Percentiles rank a stretch among this genome's conserved stretches.
Conservation (phyloP, 2,113 vertebrate species). For the Gnathonemus longibarbis region DNA sequence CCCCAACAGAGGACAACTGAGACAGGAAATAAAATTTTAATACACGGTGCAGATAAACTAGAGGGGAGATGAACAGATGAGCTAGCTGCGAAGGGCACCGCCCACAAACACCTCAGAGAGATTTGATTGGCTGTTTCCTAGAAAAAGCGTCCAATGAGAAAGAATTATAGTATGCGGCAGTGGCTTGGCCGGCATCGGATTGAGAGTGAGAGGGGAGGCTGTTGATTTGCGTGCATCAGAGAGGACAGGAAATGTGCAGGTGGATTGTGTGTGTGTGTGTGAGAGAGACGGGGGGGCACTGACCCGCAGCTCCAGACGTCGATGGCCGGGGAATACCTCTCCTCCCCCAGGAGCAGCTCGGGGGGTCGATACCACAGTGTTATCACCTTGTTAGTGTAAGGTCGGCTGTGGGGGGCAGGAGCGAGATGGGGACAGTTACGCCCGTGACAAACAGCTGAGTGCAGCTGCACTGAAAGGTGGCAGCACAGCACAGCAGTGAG, state of each 20-base stretch:
- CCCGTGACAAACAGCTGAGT: not conserved
- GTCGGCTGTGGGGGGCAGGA: slow-evolving; percentile 68
- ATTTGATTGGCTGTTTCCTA: not conserved
- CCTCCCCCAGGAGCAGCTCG: slow-evolving; percentile 90
- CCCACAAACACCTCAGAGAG: not conserved
- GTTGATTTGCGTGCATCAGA: not conserved
- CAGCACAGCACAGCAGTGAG: not conserved
- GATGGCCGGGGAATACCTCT: slow-evolving; percentile 93
- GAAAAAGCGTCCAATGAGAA: not conserved
- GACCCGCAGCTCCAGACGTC: slow-evolving; percentile 99
- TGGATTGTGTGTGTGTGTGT: not conserved
- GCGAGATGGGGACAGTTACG: not conserved
- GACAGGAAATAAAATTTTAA: not conserved
- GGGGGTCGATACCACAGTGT: slow-evolving; percentile 97
- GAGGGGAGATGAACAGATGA: not conserved
- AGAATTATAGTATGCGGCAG: not conserved
- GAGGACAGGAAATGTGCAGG: not conserved
- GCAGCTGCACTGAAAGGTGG: not conserved
- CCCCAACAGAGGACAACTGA: not conserved
- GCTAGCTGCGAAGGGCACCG: not conserved
- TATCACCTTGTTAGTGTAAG: slow-evolving; percentile 98
- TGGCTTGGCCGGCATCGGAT: not conserved
- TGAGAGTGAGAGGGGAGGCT: not conserved
- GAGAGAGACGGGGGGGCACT: slow-evolving; percentile 39
- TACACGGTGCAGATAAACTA: not conserved